Conservation (phyloP, 2,797 vertebrate species). For the Sebastolobus alascanus region DNA sequence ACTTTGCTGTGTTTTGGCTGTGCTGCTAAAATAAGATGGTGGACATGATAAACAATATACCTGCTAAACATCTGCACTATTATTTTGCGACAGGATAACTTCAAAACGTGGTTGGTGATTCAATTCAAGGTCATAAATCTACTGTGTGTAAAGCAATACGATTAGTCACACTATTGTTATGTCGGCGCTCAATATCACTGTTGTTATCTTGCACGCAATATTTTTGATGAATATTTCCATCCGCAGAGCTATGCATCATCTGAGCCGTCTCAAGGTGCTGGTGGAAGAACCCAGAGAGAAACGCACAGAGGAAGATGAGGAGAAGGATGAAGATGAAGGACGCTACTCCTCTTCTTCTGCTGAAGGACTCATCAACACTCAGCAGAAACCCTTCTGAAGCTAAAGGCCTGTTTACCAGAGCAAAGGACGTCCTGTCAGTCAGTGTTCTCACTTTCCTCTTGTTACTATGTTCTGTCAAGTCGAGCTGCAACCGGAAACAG, state of each 20-base stretch:
- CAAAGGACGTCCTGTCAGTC: not conserved
- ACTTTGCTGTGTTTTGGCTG: not conserved
- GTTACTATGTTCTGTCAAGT: not conserved
- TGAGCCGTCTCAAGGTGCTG: slow-evolving; percentile 68
- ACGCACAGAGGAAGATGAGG: slow-evolving; percentile 9
- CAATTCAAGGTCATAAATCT: no score
- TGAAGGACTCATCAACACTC: slow-evolving; percentile 25
- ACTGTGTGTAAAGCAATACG: no score
- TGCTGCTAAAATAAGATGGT: not conserved
- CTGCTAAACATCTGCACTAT: not conserved
- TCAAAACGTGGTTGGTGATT: no score
- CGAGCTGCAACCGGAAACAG: not conserved
- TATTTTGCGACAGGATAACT: no score
- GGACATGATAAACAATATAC: not conserved
- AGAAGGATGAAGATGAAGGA: slow-evolving; percentile 66
- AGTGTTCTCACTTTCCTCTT: not conserved
- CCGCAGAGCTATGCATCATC: slow-evolving; percentile 86
- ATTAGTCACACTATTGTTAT: no score
- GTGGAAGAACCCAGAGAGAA: slow-evolving; percentile 62
- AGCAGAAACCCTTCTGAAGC: slow-evolving; percentile 31
- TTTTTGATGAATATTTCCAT: not conserved
- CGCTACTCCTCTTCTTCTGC: slow-evolving; percentile 62
- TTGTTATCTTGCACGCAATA: no score
- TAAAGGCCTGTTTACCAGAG: not conserved
- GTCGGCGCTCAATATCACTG: no score